Evolutionary conservation across 1,140 invertebrate genomes (phyloP), one percentile per base, ranked within the genome.

Genomic region (Ceratoteleas bidentatus): DNA sequence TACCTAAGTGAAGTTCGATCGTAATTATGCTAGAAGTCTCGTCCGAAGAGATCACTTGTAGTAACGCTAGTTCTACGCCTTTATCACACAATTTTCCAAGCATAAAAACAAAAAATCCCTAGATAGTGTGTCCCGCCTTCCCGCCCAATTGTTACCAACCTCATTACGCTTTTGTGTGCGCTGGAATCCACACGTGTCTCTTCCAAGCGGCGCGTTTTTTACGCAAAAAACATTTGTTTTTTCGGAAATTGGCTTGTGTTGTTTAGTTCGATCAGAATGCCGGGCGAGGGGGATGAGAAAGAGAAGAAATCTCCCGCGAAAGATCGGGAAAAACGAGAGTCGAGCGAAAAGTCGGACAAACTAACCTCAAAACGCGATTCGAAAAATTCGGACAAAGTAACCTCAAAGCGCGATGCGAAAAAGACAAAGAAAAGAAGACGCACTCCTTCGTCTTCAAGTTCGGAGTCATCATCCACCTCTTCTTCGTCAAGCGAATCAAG

Each of bases 1-100:
- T 45, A 45, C 43, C 43, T 45, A 45, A 45, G 43, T 45, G 43
- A 45, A 45, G 43, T 45, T 45, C 43, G 43, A 45, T 45, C 43
- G 43, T 45, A n/a, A 45, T 45, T 45, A 45, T 45, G 11, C 43
- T 10, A 45, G 43, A 45, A 45, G 43, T 45, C 43, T 45, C 6
- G 43, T 45, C 43, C 43, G 43, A 45, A 45, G 43, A 45, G 43
- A 45, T 45, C 11, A 45, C 43, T 45, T 24, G 24, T 24, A 24
- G 24, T 40, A 40, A 40, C 38, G 38, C 38, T 40, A 40, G 38
- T 40, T 40, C 38, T 40, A 40, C 38, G 38, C 38, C 11, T 40
- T 40, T 40, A 40, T 40, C 38, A 40, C 38, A 40, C 38, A 40
- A 11, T 40, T 40, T 10, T 40, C 38, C 38, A 40, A 2, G 38